These are phyloP conservation scores for Drosophila grimshawi DNA, from an alignment of 1,140 invertebrate genomes.

Conservation along the genomic window DNA sequence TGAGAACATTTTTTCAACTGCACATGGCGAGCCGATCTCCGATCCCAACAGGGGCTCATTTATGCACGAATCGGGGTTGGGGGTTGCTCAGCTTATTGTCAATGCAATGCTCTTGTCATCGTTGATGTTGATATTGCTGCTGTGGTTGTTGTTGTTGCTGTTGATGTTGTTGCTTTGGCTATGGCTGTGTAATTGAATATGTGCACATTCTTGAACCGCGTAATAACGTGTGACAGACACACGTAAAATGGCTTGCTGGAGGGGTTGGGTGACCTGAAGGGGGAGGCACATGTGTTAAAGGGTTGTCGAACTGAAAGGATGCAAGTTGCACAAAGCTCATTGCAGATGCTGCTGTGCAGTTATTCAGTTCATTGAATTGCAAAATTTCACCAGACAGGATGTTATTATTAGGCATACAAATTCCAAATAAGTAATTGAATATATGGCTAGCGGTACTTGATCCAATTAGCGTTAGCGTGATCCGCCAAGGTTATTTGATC, in stretches of 20 bases:
- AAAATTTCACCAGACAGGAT: not conserved
- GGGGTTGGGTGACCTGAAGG: conserved; percentile 16
- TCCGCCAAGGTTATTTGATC: not conserved
- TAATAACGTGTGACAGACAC: conserved; percentile 65
- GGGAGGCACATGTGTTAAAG: conserved; percentile 45
- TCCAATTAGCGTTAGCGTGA: not conserved
- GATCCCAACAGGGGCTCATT: conserved; percentile 62
- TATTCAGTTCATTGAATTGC: conserved; percentile 3
- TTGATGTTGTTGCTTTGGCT: conserved; percentile 31
- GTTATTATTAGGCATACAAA: not conserved
- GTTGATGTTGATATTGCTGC: not conserved
- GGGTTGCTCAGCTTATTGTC: conserved; percentile 65
- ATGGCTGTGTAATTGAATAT: conserved; percentile 73
- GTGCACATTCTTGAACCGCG: conserved; percentile 73
- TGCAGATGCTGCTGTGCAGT: not conserved
- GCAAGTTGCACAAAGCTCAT: conserved; percentile 12
- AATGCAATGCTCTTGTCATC: conserved; percentile 58
- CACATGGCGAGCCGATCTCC: conserved; percentile 58
- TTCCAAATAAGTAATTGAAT: not conserved
- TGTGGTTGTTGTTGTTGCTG: conserved; percentile 23
- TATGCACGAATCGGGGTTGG: conserved; percentile 63
- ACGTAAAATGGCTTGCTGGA: conserved; percentile 42
- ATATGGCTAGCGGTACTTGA: not conserved
- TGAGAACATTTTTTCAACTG: conserved; percentile 77
- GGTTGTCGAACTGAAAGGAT: conserved; percentile 1